These are phyloP conservation scores for Notospermus geniculatus DNA, from an alignment of 1,140 invertebrate genomes.

Conservation along the genomic window DNA sequence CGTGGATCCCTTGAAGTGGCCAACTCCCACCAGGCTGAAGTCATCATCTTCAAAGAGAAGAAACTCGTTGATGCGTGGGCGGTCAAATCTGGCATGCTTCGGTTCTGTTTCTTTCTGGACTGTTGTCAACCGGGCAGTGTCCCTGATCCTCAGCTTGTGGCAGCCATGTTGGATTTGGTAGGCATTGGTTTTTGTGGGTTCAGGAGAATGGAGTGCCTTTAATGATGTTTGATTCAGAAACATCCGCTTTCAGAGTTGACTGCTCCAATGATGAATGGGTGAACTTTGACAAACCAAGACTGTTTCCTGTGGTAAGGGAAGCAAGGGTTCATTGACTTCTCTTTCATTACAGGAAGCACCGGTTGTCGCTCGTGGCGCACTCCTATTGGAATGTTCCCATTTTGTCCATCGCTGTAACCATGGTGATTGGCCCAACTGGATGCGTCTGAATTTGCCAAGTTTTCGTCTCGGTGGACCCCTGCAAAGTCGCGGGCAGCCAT, in stretches of 20 bases:
- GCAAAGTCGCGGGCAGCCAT: slow-evolving; percentile 48
- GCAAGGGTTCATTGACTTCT: background rate
- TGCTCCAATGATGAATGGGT: background rate
- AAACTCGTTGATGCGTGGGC: slow-evolving; percentile 48
- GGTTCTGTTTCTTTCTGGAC: slow-evolving; percentile 71
- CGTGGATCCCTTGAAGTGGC: slow-evolving; percentile 9
- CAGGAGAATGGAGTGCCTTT: too few species aligned
- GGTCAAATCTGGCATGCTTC: slow-evolving; percentile 54
- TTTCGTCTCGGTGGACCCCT: slow-evolving; percentile 58
- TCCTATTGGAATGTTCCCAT: slow-evolving; percentile 91
- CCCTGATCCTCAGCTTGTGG: slow-evolving; percentile 92
- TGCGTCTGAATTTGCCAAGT: slow-evolving; percentile 80
- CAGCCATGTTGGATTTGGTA: slow-evolving; percentile 93
- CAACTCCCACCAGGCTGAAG: slow-evolving; percentile 21
- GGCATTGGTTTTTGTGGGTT: too few species aligned
- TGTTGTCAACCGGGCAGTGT: slow-evolving; percentile 91
- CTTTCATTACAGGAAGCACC: slow-evolving; percentile 78
- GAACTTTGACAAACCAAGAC: too few species aligned
- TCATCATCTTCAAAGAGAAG: slow-evolving; percentile 45
- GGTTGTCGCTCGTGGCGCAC: slow-evolving; percentile 82
- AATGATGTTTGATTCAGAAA: background rate
- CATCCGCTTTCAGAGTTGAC: background rate
- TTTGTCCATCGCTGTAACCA: slow-evolving; percentile 97
- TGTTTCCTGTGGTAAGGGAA: too few species aligned
- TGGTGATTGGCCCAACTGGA: slow-evolving; percentile 96